Base-by-base conservation (phyloP, 2,797 vertebrate species). In the Basileuterus tristriatus region DNA sequence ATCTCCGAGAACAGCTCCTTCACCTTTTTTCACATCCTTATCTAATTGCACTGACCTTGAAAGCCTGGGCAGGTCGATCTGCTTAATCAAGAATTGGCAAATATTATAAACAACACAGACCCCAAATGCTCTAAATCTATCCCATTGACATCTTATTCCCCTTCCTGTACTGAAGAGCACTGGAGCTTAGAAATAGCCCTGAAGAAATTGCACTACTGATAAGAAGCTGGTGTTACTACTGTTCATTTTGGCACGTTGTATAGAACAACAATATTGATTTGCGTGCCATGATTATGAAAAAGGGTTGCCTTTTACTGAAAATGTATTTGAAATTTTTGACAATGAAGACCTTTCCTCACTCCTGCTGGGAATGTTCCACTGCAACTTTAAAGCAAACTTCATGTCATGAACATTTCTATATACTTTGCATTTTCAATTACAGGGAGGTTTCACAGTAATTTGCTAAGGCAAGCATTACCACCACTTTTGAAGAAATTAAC, bases 21-120 rank as follows among this genome's bases (percentile, higher is more conserved):
- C 87, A 96, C 53, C 56, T 91, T 91, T 94, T 52, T 90, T 96
- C 63, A 62, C 37, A 87, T 83, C 44, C 78, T 96, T 96, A 93
- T 89, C 82, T 96, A 94, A 96, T 95, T 95, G 82, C 93, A 87
- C 68, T 96, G 95, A 97, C 96, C 93, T 97, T 97, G 95, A 87
- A 39, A 87, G 59, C 52, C 67, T 13, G 9, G 52, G 22, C 81
- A 76, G 93, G 89, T 96, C 9, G 6, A 97, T 93, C 52, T 43
- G 68, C 86, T 96, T 97, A 95, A 96, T 96, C 87, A 95, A 96
- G 93, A 91, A 96, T 86, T 93, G 96, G 74, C 90, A 97, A 97
- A 97, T 93, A 89, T 96, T 95, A 94, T 26, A 72, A 90, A 79
- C 65, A 89, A 83, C 59, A 53, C 11, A 60, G 34, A 60, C 26